phyloP scores from a whole-genome alignment of 2,888 invertebrate species.

The Hipparchia sbordonii region DNA sequence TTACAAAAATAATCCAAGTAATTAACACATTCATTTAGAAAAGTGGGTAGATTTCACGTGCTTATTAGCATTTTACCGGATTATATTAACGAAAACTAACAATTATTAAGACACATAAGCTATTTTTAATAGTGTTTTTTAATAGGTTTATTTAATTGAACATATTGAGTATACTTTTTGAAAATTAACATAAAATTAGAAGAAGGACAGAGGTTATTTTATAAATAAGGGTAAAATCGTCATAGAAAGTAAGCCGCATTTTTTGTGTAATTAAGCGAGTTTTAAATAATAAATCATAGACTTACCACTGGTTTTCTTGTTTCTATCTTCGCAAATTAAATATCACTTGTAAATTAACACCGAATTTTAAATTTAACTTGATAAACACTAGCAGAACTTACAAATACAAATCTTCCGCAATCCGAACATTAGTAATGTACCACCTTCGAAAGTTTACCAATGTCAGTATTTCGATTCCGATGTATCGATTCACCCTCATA shows the following conservation, averaged over 20 bases:
- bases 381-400: conserved; percentile 67
- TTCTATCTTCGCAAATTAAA: conserved; percentile 52
- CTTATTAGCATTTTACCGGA: not conserved
- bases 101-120: not conserved
- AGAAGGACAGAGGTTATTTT: conserved; percentile 33
- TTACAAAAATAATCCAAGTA: too few relatives aligned
- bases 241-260: conserved; percentile 28
- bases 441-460: not conserved
- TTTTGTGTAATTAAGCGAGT: conserved; percentile 3
- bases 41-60: conserved; percentile 10
- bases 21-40: not conserved
- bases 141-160: not conserved
- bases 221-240: conserved; percentile 8
- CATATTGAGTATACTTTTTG: not conserved
- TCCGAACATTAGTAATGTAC: conserved; percentile 54
- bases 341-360: conserved; percentile 77
- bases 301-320: conserved; percentile 38
- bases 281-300: conserved; percentile 9
- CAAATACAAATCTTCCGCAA: conserved; percentile 43
- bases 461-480: conserved; percentile 40
- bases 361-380: conserved; percentile 66
- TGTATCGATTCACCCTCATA: conserved; percentile 18
- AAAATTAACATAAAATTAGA: conserved; percentile 9
- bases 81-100: not conserved
- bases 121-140: not conserved